Base-by-base conservation (phyloP, 2,888 invertebrate genomes). In the Andrena praecox region DNA sequence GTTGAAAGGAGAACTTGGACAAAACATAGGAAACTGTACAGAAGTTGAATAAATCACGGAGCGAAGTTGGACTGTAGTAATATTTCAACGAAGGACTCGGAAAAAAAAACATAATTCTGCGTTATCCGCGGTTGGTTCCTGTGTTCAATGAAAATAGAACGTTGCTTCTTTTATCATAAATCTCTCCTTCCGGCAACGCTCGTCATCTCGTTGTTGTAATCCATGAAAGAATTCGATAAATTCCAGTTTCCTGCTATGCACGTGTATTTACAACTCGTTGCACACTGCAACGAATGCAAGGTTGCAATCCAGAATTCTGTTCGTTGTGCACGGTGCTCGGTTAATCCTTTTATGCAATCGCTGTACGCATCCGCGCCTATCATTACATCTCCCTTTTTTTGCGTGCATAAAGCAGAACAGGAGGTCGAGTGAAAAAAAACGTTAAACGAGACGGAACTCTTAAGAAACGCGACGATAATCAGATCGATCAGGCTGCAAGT, bases 341-440 rank as follows among this genome's bases (percentile, higher is more conserved):
- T 24, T 80, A 67, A 56, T n/a, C 48, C 80, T 80, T 80, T 80
- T 71, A 72, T 42, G 81, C 80, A 80, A 80, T 54, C 81, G 66
- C 67, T 80, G 71, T 64, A 80, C 62, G 71, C 71, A 50, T 80
- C 79, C 24, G 62, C 62, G 20, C 62, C 48, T 67, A 35, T 67
- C 48, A 80, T 80, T 67, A n/a, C 20, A 71, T n/a, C 20, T 12
- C 24, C 10, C n/a, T 24, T 24, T 80, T 80, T 80, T 80, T 67
- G 27, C 48, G 2, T 16, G 8, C 20, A 77, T 56, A 52, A 35
- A 60, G 54, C 48, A 24, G 12, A 29, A 69, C 24, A n/a, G 12
- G 10, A 68, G 52, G 63, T 54, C 31, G n/a, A 10, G 10, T 16
- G 62, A 66, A 56, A 56, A 10, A 20, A 67, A 33, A 27, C 4